Percentiles rank a stretch among this genome's conserved stretches.
Conservation (phyloP, 2,113 vertebrate species). For the Lycaon pictus region DNA sequence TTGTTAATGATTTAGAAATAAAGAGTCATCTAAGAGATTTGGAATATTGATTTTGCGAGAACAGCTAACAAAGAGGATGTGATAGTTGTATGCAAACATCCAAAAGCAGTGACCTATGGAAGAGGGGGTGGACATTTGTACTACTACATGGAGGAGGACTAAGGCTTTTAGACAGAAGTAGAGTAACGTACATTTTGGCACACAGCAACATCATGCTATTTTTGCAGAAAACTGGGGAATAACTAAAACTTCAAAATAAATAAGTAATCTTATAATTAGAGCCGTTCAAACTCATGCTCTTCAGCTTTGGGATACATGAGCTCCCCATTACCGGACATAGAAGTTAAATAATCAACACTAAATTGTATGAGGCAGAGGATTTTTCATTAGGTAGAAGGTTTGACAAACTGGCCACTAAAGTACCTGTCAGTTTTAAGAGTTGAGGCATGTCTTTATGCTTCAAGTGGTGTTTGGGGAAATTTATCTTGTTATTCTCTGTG, state of each 20-base stretch:
- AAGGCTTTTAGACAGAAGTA: background rate
- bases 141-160: rapidly evolving
- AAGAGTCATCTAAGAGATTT: background rate
- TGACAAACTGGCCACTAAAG: background rate
- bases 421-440: background rate
- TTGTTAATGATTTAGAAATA: background rate
- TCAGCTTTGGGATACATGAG: background rate
- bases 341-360: background rate
- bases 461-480: background rate
- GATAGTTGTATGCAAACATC: rapidly evolving
- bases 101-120: background rate
- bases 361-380: background rate
- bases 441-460: background rate
- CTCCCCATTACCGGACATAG: background rate
- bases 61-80: background rate
- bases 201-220: background rate
- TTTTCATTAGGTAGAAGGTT: background rate
- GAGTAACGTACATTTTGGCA: background rate
- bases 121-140: background rate
- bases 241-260: background rate
- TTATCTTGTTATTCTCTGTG: conserved; percentile 5
- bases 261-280: background rate
- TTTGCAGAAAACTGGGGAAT: background rate
- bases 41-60: background rate
- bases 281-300: background rate